Percentiles rank a stretch among this genome's conserved stretches.
Conservation (phyloP, 2,888 invertebrate genomes). For the Yponomeuta malinellus region DNA sequence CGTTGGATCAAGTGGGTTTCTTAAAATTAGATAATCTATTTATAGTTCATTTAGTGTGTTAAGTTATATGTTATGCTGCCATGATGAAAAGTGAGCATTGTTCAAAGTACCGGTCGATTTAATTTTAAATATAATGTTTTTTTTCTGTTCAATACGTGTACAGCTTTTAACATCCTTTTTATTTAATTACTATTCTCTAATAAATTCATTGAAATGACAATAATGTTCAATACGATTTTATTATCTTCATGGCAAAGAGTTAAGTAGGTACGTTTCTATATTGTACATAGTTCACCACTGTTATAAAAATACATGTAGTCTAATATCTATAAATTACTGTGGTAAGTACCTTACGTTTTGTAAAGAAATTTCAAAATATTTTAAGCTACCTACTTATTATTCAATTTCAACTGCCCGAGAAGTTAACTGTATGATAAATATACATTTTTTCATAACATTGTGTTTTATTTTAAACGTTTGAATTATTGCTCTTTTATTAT, state of each 20-base stretch:
- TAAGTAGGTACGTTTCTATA: constrained; percentile 7
- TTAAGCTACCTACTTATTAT: not conserved
- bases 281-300: not conserved
- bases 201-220: constrained; percentile 1
- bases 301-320: constrained; percentile 11
- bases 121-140: not conserved
- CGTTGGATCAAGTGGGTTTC: not conserved
- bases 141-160: not conserved
- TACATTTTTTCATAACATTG: constrained; percentile 21
- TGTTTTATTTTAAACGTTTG: constrained; percentile 8
- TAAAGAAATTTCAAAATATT: not conserved
- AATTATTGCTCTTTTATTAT: not conserved
- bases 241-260: constrained; percentile 1
- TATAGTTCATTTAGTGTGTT: not conserved
- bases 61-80: constrained; percentile 9
- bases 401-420: constrained; percentile 5
- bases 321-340: constrained; percentile 7
- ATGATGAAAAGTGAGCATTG: constrained; percentile 9
- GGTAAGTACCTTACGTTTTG: constrained; percentile 3
- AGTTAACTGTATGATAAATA: constrained; percentile 16
- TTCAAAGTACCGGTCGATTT: constrained; percentile 9
- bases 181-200: not conserved
- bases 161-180: not conserved
- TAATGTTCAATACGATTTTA: constrained; percentile 10
- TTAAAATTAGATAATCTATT: not conserved